Evolutionary conservation across 2,888 invertebrate genomes (phyloP).

Genomic region (Chrysodeixis includens): DNA sequence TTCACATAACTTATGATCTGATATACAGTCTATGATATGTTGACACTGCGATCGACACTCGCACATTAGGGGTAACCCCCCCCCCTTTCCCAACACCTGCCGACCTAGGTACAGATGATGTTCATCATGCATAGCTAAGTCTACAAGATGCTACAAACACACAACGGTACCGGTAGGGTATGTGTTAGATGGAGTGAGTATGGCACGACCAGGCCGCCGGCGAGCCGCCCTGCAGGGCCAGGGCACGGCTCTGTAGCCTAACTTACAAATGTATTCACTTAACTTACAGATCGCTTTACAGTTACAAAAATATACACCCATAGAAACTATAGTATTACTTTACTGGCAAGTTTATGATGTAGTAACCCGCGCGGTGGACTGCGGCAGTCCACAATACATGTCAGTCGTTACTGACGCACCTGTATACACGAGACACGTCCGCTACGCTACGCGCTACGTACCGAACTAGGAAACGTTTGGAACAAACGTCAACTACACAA

Average conservation of each 20-base stretch:
- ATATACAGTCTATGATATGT: not conserved
- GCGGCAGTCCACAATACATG: constrained; percentile 27
- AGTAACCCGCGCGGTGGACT: constrained; percentile 28
- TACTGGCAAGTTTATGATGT: constrained; percentile 13
- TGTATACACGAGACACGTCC: constrained; percentile 17
- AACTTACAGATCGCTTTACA: constrained; percentile 1
- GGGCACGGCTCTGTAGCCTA: constrained; percentile 12
- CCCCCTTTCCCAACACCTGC: not conserved
- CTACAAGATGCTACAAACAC: not conserved
- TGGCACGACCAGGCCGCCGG: constrained; percentile 35
- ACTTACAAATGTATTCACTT: not conserved
- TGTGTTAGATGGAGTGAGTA: constrained; percentile 29
- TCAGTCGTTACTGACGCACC: constrained; percentile 43
- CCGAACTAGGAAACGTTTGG: constrained; percentile 25
- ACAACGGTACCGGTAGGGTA: constrained; percentile 11
- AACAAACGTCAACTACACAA: constrained; percentile 28
- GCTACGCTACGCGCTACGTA: not conserved
- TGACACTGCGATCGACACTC: constrained; percentile 15
- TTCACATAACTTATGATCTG: not conserved
- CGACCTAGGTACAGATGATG: not conserved
- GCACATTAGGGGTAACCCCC: too few species aligned
- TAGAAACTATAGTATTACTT: constrained; percentile 3
- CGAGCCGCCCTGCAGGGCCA: constrained; percentile 1
- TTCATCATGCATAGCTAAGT: not conserved
- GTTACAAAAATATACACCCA: constrained; percentile 11